Evolutionary conservation across 2,888 invertebrate genomes (phyloP).

Genomic region (Erpobdella octoculata): DNA sequence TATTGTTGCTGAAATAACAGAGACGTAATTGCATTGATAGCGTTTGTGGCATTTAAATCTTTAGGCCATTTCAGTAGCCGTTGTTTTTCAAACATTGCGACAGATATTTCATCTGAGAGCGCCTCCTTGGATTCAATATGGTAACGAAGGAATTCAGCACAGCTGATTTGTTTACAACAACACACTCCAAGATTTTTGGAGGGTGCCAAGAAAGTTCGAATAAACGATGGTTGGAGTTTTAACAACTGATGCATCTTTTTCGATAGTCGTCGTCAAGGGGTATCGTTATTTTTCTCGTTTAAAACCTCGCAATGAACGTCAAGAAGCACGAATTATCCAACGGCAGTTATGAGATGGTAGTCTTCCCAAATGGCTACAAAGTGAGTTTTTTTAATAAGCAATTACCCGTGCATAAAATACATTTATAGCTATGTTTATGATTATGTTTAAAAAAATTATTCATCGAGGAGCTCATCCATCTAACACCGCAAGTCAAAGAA

Average conservation of each 20-base stretch:
- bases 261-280: background rate
- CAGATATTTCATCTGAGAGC: background rate
- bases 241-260: background rate
- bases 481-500: background rate
- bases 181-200: background rate
- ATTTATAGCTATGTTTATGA: too few relatives aligned
- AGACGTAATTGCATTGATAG: background rate
- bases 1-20: background rate
- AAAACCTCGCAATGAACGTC: background rate
- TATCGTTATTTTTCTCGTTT: background rate
- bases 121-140: background rate
- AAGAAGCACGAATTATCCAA: conserved; percentile 2
- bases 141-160: conserved; percentile 3
- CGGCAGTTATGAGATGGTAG: conserved; percentile 4
- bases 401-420: background rate
- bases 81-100: background rate
- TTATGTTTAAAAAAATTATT: background rate
- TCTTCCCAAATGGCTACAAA: conserved; percentile 14
- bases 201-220: background rate
- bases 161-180: conserved; percentile 9
- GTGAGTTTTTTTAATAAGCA: background rate
- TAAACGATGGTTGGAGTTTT: background rate
- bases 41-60: background rate
- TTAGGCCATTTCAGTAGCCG: background rate
- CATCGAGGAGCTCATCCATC: background rate